Base-by-base conservation (phyloP, 2,797 vertebrate genomes). In the Catharus ustulatus region DNA sequence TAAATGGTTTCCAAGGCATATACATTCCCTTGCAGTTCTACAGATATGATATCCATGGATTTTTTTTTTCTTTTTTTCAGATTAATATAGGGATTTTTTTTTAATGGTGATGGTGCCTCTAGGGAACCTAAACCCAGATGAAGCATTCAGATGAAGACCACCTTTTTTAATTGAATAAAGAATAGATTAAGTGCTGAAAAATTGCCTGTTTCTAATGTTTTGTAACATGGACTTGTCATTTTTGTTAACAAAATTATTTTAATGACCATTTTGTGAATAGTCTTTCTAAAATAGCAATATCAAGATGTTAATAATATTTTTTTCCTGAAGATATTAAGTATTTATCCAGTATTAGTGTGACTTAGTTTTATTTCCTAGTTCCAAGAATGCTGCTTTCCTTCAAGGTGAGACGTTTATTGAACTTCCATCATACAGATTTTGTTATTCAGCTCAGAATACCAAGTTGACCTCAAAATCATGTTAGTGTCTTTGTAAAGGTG, bases 21-120 rank as follows among this genome's bases (percentile, higher is more conserved):
- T 88, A 72, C 87, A 91, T 96, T 94, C 90, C 87, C 79, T 66
- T 75, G 32, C 63, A 83, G 57, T 75, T 67, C 87, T 95, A 49
- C 88, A 83, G 77, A 26, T 54, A 71, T 11, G 43, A 57, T 81
- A 43, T 73, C 95, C 54, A 11, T 91, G 17, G 5, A 1, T 14
- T 67, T 93, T 78, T 57, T 57, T 57, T 23, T 36, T 16, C 54
- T 49, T 32, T 77, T 75, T 91, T 89, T 68, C 48, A 62, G 49
- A 36, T 88, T 84, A 87, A 52, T 68, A 26, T 27, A 54, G 34
- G 64, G 42, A 77, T 23, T 26, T 11, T 49, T 62, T 55, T 83
- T 75, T 46, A 42, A 19, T 43, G 26, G 2, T 42, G 27, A 13
- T 80, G 20, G 11, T 83, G 11, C 32, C 23, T 72, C 64, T 86